Percentiles rank a stretch among this genome's conserved stretches.
Evolutionary conservation across 2,888 invertebrate genomes (phyloP).

Genomic region (Tuta absoluta): DNA sequence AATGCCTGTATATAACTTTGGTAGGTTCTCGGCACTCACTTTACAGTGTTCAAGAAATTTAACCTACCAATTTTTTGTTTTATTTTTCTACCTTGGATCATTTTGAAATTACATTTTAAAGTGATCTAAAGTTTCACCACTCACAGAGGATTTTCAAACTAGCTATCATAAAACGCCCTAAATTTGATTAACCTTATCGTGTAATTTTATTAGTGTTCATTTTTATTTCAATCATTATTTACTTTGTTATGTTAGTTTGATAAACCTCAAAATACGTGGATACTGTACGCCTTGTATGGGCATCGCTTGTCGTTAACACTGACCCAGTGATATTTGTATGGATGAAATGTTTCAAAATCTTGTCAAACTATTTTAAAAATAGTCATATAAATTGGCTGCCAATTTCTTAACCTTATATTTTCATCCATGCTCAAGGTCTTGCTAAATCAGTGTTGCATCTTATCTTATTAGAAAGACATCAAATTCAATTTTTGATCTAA

Average conservation of each 20-base stretch:
- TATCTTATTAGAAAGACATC: neutral
- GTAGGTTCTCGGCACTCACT: constrained; percentile 68
- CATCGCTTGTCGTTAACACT: constrained; percentile 80
- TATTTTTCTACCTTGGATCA: constrained; percentile 38
- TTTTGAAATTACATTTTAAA: constrained; percentile 37
- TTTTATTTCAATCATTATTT: neutral
- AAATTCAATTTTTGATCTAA: no score
- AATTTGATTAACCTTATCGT: no score
- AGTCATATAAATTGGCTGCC: neutral
- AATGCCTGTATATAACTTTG: constrained; percentile 79
- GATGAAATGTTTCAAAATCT: constrained; percentile 42
- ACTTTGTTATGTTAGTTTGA: constrained; percentile 21
- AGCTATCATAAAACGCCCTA: neutral
- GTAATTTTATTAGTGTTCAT: neutral
- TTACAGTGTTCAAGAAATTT: constrained; percentile 57
- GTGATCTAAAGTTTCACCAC: constrained; percentile 30
- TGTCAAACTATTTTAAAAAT: neutral
- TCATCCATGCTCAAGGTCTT: constrained; percentile 15
- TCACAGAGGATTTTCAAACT: constrained; percentile 51
- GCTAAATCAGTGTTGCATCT: neutral
- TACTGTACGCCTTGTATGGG: constrained; percentile 72
- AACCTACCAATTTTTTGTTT: constrained; percentile 67
- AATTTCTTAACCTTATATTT: neutral
- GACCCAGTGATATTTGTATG: constrained; percentile 57
- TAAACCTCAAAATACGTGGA: constrained; percentile 40